Base-by-base conservation (phyloP, 2,797 vertebrate species). In the Poecile montanus region DNA sequence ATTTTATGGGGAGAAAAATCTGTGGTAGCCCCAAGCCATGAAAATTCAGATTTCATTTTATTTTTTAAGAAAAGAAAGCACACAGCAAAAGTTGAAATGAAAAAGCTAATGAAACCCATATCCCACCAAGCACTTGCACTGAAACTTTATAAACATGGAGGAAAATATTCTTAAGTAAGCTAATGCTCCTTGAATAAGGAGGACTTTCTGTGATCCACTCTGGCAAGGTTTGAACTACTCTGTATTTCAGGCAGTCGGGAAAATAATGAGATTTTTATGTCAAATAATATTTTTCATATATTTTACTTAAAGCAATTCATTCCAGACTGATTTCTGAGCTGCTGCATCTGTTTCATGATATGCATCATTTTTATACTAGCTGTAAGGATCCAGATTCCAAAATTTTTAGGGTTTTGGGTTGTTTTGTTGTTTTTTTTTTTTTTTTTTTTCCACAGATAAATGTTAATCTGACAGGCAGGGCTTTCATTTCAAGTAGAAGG, bases 1-100 rank as follows among this genome's bases (percentile, higher is more conserved):
- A 80, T 95, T 96, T 97, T 94, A 95, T 91, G 79, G 91, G 89
- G 73, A 82, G 95, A 96, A 90, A 97, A 96, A 94, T 50, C 75
- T 84, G 89, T 91, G 95, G 95, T 93, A 97, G 96, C 96, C 89
- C 83, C 93, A 94, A 97, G 97, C 91, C 91, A 94, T 75, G 95
- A 97, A 97, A 97, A 90, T 86, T 95, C 91, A 91, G 86, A 85
- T 19, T 91, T 91, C 5, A 8, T 45, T 96, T 96, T 88, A 16
- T 74, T 89, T 36, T 53, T 62, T 56, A 57, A 21, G 27, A 78
- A 88, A 94, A 88, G 61, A 93, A 96, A 96, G 82, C 85, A 76
- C 20, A 10, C 67, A 82, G 92, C 85, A 88, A 62, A 94, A 93
- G 77, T 89, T 79, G 73, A 95, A 96, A 94, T 91, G 94, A 75